Evolutionary conservation across 2,888 invertebrate genomes (phyloP), one percentile per base, ranked within the genome.

Genomic region (Omphaloscelis lunosa): DNA sequence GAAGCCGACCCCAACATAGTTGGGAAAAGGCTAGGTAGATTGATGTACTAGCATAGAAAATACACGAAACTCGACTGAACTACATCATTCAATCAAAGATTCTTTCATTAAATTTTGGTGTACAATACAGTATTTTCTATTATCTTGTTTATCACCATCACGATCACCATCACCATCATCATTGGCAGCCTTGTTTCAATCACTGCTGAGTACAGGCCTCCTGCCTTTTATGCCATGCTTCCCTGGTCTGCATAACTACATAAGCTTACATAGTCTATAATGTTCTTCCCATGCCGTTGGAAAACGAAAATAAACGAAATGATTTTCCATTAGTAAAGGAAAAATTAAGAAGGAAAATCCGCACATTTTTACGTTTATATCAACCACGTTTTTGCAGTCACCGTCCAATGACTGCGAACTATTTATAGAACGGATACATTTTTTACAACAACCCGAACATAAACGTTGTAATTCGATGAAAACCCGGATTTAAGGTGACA

Each of bases 381-480:
- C 63, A 82, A 73, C 51, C 56, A 63, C 48, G 67, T 67, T 59
- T 65, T 51, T 51, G 34, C 63, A 77, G 84, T 77, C 72, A 78
- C n/a, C 71, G 83, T 62, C 56, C 83, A 58, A 71, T 86, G 84
- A 86, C 84, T 79, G 70, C 12, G n/a, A 59, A 8, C 41, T 84
- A 86, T 76, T 74, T 72, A 65, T 61, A 79, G 34, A 65, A 51
- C 79, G 68, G 84, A 86, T 70, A 83, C 72, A 86, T 79, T 79
- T 86, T 83, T 86, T 83, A 77, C 62, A 71, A 34, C 56, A 29
- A 27, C 11, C 56, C 51, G 72, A 70, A 72, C 58, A 72, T 82
- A 56, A 71, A 27, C 8, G 61, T n/a, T 61, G 11, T 61, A 63
- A 59, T 77, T 53, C 56, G 77, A 70, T 82, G 86, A 73, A 72